A percentile compares a stretch with the other conserved stretches of the same genome.
phyloP scores from a whole-genome alignment of 2,797 vertebrate genomes.

The Gallinago nigripennis region DNA sequence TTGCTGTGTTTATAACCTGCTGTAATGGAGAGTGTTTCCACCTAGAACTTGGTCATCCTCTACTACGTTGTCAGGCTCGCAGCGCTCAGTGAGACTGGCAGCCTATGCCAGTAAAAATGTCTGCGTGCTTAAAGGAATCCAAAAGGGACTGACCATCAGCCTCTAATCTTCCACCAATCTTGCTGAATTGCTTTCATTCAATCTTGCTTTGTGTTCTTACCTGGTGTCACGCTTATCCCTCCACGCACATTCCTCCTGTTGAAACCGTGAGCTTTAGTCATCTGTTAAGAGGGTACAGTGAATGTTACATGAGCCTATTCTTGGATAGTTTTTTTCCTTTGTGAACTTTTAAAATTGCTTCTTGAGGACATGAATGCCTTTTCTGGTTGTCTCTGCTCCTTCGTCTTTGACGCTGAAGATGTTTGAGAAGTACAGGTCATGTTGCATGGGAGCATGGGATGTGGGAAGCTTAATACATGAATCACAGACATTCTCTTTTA shows the following conservation, averaged over 20 bases:
- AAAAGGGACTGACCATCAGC: background rate
- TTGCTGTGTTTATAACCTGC: background rate
- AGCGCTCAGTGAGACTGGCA: background rate
- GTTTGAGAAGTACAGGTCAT: background rate
- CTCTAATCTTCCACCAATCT: background rate
- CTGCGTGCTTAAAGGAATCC: background rate
- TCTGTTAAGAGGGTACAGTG: background rate
- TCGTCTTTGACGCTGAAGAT: background rate
- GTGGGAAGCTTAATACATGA: background rate
- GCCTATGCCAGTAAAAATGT: background rate
- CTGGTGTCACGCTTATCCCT: background rate
- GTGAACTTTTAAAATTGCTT: constrained; percentile 13
- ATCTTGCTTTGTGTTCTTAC: background rate
- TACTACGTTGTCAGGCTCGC: too few relatives aligned
- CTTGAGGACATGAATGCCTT: constrained; percentile 10
- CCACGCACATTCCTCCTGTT: background rate
- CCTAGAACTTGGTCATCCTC: background rate
- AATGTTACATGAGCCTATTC: background rate
- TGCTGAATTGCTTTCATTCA: background rate
- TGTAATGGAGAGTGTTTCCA: background rate
- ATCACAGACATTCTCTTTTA: background rate
- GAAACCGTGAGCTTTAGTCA: background rate
- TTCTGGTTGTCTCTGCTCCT: background rate
- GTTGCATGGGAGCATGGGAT: background rate
- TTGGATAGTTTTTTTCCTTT: background rate